Evolutionary conservation across 2,888 invertebrate species (phyloP).

Genomic region (Cephus pygmeus): DNA sequence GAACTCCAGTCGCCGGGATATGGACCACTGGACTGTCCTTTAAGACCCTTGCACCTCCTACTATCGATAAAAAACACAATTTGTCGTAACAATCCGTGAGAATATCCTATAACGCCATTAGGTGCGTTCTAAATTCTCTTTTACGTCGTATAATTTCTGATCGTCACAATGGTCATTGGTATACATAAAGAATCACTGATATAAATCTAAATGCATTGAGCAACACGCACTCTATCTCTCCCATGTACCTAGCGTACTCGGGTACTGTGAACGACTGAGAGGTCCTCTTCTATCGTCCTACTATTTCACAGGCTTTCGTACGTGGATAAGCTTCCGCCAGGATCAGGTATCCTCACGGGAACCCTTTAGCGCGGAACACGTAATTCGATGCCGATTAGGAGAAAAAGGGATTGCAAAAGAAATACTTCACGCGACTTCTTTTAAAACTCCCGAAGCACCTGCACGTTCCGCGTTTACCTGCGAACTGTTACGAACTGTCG

Average conservation of each 20-base stretch:
- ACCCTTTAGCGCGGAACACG: not conserved
- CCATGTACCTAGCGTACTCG: not conserved
- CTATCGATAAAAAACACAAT: not conserved
- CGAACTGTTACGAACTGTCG: conserved; percentile 12
- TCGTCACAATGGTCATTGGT: not conserved
- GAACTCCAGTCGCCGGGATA: not conserved
- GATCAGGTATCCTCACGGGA: not conserved
- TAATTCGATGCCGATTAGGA: conserved; percentile 1
- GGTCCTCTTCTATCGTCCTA: not conserved
- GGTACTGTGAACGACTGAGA: not conserved
- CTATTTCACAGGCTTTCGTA: not conserved
- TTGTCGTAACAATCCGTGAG: not conserved
- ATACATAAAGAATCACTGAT: not conserved
- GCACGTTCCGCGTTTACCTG: conserved; percentile 13
- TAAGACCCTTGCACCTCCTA: not conserved
- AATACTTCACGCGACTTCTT: not conserved
- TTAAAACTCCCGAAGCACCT: not conserved
- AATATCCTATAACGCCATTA: not conserved
- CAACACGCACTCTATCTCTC: not conserved
- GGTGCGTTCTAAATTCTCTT: not conserved
- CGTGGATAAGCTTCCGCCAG: not conserved
- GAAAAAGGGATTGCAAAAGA: not conserved
- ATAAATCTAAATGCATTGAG: not conserved
- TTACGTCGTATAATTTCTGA: not conserved
- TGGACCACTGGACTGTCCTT: not conserved